These are phyloP conservation scores for Stenoptilia bipunctidactyla DNA, from an alignment of 2,888 invertebrate species.

Conservation along the genomic window DNA sequence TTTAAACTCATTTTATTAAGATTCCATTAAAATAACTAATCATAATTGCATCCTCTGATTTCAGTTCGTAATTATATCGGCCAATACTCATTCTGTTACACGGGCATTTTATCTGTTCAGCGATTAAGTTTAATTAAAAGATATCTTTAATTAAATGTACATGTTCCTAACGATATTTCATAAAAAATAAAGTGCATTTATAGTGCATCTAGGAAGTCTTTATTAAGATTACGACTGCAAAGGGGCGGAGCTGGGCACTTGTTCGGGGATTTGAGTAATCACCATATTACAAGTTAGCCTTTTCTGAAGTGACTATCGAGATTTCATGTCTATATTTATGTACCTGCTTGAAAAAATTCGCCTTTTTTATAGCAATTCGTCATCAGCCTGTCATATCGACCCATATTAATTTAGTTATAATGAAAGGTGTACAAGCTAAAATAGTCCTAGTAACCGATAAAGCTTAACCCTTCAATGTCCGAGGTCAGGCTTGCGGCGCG, in stretches of 20 bases:
- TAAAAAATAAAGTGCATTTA: conserved; percentile 50
- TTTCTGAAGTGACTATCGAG: not conserved
- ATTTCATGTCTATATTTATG: not conserved
- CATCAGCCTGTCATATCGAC: no score
- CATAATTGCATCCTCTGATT: no score
- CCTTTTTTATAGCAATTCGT: no score
- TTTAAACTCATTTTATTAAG: no score
- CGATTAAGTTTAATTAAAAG: conserved; percentile 61
- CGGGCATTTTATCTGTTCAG: conserved; percentile 13
- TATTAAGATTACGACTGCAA: conserved; percentile 65
- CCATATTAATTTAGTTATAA: no score
- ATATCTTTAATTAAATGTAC: conserved; percentile 57
- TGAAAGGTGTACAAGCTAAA: not conserved
- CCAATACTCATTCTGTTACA: no score
- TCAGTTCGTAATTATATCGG: no score
- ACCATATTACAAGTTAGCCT: conserved; percentile 38
- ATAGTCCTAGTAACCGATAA: not conserved
- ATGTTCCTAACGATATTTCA: conserved; percentile 38
- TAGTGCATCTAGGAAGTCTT: conserved; percentile 63
- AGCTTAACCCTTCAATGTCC: not conserved
- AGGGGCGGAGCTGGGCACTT: conserved; percentile 55
- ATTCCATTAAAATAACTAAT: no score
- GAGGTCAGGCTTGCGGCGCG: not conserved
- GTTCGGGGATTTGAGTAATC: conserved; percentile 63
- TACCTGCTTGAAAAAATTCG: no score